Conservation (phyloP, 1,140 invertebrate genomes). For the Araneus ventricosus region DNA sequence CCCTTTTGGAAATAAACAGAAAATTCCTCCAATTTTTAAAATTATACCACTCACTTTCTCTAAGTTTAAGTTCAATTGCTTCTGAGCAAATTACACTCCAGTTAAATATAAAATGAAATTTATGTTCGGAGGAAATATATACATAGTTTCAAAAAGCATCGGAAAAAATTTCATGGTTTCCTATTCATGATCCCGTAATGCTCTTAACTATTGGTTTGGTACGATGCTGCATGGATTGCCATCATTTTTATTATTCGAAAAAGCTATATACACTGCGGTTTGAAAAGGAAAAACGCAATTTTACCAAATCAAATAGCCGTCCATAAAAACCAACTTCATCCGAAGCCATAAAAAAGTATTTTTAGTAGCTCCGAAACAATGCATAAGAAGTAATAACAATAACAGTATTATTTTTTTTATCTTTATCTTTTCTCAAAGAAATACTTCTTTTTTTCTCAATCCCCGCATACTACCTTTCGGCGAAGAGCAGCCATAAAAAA, state of each 20-base stretch:
- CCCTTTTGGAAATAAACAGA: no score
- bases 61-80: neutral
- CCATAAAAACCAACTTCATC: conserved; percentile 20
- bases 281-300: neutral
- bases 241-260: conserved; percentile 5
- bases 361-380: conserved; percentile 48
- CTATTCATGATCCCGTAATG: neutral
- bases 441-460: neutral
- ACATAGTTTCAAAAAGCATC: neutral
- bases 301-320: conserved; percentile 28
- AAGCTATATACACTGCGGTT: neutral
- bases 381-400: conserved; percentile 41
- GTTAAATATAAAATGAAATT: neutral
- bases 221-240: neutral
- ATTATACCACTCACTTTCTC: neutral
- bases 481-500: conserved; percentile 18
- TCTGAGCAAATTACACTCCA: neutral
- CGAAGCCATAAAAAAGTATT: conserved; percentile 42
- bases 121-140: neutral
- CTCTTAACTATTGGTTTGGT: neutral
- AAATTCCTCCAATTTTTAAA: no score
- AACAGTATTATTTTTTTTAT: conserved; percentile 14
- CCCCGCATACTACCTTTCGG: neutral
- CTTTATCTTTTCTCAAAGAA: neutral
- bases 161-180: neutral